Evolutionary conservation across 1,140 invertebrate species (phyloP).

Genomic region (Paramacrobiotus metropolitanus): DNA sequence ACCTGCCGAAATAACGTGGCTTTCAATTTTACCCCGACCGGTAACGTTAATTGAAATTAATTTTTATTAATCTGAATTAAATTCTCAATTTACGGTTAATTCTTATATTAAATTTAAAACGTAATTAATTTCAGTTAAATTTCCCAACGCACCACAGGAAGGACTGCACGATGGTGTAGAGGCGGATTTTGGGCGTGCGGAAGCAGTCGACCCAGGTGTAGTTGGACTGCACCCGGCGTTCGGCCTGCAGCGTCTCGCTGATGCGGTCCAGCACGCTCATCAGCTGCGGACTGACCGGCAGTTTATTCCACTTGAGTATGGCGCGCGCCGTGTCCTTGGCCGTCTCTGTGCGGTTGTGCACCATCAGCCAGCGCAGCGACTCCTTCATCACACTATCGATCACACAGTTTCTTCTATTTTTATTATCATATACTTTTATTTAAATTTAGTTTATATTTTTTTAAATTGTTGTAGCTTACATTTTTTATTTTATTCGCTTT

Average conservation of each 20-base stretch:
- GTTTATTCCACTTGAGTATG: not conserved
- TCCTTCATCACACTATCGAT: not conserved
- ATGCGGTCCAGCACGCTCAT: not conserved
- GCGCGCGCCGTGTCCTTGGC: not conserved
- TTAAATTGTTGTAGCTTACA: too few species aligned
- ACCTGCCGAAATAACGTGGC: not conserved
- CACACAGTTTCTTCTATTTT: not conserved
- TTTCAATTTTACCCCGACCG: too few species aligned
- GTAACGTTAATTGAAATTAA: too few species aligned
- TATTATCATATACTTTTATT: not conserved
- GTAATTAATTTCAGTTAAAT: too few species aligned
- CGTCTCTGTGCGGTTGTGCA: not conserved
- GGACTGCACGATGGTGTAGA: not conserved
- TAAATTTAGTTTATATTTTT: too few species aligned
- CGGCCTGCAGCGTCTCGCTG: not conserved
- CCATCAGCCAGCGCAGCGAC: not conserved
- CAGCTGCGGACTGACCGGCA: not conserved
- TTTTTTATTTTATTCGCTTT: too few species aligned
- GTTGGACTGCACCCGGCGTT: not conserved
- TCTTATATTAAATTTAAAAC: too few species aligned
- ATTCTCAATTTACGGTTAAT: too few species aligned
- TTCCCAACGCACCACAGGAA: not conserved
- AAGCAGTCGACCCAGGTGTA: slow-evolving; percentile 3
- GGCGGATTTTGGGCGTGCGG: not conserved
- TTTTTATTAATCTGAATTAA: too few species aligned